Evolutionary conservation across 1,140 invertebrate genomes (phyloP).

Genomic region (Trialeurodes vaporariorum): DNA sequence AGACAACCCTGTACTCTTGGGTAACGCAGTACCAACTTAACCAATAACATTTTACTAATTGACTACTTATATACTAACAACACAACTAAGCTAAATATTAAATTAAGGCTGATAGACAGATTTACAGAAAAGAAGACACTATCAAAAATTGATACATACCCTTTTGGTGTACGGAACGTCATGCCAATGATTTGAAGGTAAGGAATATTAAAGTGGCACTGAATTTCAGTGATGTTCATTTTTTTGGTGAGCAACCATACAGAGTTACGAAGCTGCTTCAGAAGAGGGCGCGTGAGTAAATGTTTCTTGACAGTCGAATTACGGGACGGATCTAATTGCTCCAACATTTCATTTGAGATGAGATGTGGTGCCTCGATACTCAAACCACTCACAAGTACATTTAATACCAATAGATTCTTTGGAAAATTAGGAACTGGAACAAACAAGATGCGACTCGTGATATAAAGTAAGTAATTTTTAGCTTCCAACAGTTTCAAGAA

Average conservation of each 20-base stretch:
- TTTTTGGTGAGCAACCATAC: background rate
- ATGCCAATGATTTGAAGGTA: background rate
- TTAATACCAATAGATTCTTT: background rate
- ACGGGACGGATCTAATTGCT: background rate
- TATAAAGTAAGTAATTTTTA: no score
- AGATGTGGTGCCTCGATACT: background rate
- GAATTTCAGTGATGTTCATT: background rate
- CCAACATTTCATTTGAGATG: background rate
- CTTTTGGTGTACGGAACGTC: background rate
- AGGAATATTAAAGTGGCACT: background rate
- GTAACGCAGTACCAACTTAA: no score
- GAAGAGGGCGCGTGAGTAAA: background rate
- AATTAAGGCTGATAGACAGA: no score
- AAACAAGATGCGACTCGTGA: no score
- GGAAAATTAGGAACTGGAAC: background rate
- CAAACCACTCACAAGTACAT: background rate
- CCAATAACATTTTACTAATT: no score
- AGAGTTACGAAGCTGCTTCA: background rate
- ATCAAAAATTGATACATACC: background rate
- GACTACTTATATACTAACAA: no score
- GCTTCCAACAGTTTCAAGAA: no score
- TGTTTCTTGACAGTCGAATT: background rate
- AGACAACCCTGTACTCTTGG: no score
- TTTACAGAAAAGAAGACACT: no score
- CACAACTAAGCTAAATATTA: no score